These are phyloP conservation scores for Tridacna gigas DNA, from an alignment of 2,888 invertebrate species.

Conservation along the genomic window DNA sequence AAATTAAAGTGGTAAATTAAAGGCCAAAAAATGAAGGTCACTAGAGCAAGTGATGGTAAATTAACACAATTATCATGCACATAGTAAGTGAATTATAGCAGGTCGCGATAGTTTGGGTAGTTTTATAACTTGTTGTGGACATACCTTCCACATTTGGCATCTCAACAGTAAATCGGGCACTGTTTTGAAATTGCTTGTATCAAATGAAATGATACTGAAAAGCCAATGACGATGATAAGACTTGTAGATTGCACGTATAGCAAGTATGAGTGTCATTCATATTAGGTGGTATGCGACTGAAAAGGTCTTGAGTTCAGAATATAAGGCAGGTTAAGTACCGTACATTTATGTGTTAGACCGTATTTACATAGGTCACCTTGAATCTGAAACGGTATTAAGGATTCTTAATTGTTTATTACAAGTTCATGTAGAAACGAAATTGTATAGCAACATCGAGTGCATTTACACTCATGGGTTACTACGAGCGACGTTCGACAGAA, in stretches of 20 bases:
- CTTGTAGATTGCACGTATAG: conserved; percentile 2
- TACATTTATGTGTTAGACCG: conserved; percentile 1
- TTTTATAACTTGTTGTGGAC: conserved; percentile 9
- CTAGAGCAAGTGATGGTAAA: neutral
- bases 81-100: neutral
- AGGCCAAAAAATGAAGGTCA: no score
- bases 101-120: conserved; percentile 10
- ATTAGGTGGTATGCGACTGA: conserved; percentile 5
- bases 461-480: conserved; percentile 12
- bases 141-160: neutral
- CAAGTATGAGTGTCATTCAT: neutral
- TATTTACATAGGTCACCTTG: neutral
- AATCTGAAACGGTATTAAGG: neutral
- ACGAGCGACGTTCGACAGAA: neutral
- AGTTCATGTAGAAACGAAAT: neutral
- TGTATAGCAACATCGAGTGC: neutral
- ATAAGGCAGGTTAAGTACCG: neutral
- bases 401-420: conserved; percentile 8
- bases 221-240: no score
- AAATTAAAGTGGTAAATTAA: neutral
- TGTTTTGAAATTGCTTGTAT: no score
- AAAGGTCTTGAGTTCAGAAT: neutral
- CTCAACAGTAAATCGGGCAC: no score
- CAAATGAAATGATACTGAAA: no score
- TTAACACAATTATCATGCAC: neutral